A percentile compares a stretch with the other conserved stretches of the same genome.
phyloP scores from a whole-genome alignment of 2,888 invertebrate species.

The Creontiades dilutus region DNA sequence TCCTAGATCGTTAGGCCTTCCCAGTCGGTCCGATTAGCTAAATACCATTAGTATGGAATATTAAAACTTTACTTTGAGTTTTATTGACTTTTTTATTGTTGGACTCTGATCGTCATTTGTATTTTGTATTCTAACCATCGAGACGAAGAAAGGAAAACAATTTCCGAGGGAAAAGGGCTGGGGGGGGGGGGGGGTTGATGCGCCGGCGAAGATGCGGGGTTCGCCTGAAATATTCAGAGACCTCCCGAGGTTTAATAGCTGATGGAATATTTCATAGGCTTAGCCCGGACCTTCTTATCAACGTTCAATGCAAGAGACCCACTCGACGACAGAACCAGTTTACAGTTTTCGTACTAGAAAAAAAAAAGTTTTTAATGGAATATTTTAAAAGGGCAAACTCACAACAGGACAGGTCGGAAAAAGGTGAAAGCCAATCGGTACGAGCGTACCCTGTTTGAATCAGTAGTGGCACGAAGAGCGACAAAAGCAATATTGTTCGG shows the following conservation, averaged over 20 bases:
- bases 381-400: conserved; percentile 43
- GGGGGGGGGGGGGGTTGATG: neutral
- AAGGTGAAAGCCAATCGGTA: neutral
- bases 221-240: neutral
- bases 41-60: too few relatives aligned
- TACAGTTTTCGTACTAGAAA: neutral
- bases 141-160: too few relatives aligned
- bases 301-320: conserved; percentile 21
- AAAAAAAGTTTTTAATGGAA: conserved; percentile 45
- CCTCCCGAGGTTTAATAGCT: conserved; percentile 16
- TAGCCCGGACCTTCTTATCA: neutral
- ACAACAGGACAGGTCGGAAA: neutral
- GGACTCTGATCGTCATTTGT: too few relatives aligned
- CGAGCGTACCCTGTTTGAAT: neutral
- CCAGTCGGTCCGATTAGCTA: too few relatives aligned
- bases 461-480: neutral
- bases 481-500: too few relatives aligned
- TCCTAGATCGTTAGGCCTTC: too few relatives aligned
- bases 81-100: too few relatives aligned
- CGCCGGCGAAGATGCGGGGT: neutral
- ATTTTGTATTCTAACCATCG: too few relatives aligned
- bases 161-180: neutral
- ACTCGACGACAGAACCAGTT: conserved; percentile 19
- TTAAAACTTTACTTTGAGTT: too few relatives aligned
- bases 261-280: conserved; percentile 42